Percentiles rank a stretch among this genome's conserved stretches.
Evolutionary conservation across 2,113 vertebrate species (phyloP).

Genomic region (Cephalopterus ornatus): DNA sequence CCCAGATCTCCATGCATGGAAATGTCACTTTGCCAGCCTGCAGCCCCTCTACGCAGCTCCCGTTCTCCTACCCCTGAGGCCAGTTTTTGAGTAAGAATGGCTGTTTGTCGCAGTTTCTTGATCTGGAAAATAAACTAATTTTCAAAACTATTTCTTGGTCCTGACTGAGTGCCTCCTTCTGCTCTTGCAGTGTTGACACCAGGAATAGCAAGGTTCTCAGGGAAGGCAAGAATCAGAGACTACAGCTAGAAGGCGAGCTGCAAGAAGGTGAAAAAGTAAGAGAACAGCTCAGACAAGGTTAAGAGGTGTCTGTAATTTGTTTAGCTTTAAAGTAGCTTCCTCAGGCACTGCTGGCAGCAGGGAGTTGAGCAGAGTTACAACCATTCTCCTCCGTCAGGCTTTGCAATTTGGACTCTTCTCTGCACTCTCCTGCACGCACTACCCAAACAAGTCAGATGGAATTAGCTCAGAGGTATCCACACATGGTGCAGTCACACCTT

Average conservation of each 20-base stretch:
- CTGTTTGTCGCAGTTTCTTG: neutral
- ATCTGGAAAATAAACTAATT: neutral
- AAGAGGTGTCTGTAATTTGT: neutral
- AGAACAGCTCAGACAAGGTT: neutral
- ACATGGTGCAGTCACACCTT: neutral
- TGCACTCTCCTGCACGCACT: neutral
- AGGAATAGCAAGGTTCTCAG: neutral
- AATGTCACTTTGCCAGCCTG: neutral
- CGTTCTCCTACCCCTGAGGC: neutral
- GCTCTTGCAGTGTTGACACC: neutral
- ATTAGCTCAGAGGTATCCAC: neutral
- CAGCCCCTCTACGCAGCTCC: neutral
- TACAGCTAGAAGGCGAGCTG: neutral
- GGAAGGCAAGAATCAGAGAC: neutral
- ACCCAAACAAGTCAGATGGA: neutral
- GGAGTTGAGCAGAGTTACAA: neutral
- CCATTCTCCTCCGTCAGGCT: neutral
- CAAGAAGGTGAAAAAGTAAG: neutral
- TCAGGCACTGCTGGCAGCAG: neutral
- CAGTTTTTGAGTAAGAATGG: neutral
- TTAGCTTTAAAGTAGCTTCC: neutral
- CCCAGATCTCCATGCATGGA: rapidly evolving
- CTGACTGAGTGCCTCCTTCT: neutral
- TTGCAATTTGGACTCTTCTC: neutral
- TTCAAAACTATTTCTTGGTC: neutral